Evolutionary conservation across 2,797 vertebrate genomes (phyloP).

Genomic region (Pantherophis vulpinus): DNA sequence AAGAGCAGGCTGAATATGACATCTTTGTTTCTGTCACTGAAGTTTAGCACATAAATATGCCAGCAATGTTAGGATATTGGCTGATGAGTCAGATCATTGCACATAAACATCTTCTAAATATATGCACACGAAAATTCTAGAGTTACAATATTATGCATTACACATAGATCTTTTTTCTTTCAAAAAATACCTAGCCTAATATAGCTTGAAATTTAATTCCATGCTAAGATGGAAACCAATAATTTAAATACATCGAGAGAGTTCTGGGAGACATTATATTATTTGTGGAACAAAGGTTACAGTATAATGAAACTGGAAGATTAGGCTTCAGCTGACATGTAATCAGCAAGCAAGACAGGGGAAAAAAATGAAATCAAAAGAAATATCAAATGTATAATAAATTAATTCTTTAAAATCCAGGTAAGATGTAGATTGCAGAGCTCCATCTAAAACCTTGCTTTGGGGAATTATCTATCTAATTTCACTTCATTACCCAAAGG

Average conservation of each 20-base stretch:
- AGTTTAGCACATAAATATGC: not conserved
- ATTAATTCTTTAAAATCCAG: not conserved
- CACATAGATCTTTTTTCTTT: not conserved
- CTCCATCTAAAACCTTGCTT: conserved; percentile 1
- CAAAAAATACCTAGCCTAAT: not conserved
- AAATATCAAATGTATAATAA: not conserved
- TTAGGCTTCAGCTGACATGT: not conserved
- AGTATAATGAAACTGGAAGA: not conserved
- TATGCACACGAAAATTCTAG: not conserved
- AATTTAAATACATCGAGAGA: not conserved
- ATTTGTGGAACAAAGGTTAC: not conserved
- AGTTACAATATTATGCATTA: not conserved
- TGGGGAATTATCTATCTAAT: conserved; percentile 25
- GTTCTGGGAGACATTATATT: not conserved
- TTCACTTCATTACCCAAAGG: conserved; percentile 39
- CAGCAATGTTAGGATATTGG: not conserved
- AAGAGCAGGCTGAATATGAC: not conserved
- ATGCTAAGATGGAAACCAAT: not conserved
- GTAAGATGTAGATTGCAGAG: not conserved
- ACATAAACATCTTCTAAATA: not conserved
- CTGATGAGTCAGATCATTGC: not conserved
- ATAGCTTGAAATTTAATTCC: not conserved
- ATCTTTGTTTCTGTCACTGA: not conserved
- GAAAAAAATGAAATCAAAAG: not conserved
- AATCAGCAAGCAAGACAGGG: not conserved